Conservation (phyloP, 2,797 vertebrate genomes). For the Peromyscus aztecus region DNA sequence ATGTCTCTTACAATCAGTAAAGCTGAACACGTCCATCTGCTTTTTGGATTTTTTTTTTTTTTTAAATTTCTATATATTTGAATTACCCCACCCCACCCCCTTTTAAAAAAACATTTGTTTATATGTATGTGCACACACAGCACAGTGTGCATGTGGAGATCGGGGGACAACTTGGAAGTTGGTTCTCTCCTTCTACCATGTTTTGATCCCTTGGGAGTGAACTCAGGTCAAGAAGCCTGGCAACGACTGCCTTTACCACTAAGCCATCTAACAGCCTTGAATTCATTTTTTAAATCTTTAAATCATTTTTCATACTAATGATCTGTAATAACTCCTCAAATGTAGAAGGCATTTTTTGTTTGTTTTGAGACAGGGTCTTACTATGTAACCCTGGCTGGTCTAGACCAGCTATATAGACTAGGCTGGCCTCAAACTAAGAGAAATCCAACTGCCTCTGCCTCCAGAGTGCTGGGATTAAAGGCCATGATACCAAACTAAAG, state of each 20-base stretch:
- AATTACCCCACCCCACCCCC: background rate
- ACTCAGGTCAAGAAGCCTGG: background rate
- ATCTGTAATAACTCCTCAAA: background rate
- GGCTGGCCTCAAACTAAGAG: background rate
- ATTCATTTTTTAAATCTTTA: background rate
- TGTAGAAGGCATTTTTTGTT: background rate
- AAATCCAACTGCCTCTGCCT: background rate
- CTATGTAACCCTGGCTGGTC: background rate
- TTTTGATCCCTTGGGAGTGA: too few relatives aligned
- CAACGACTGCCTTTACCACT: background rate
- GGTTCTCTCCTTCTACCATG: background rate
- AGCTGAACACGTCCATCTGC: background rate
- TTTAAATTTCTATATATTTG: background rate
- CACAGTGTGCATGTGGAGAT: background rate
- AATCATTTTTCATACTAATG: background rate
- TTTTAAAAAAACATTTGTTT: background rate
- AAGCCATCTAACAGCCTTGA: background rate
- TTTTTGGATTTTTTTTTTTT: background rate
- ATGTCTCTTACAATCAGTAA: constrained; percentile 29
- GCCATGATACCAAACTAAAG: background rate
- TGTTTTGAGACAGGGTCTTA: background rate
- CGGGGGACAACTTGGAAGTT: too few relatives aligned
- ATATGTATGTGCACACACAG: background rate
- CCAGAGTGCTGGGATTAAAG: background rate
- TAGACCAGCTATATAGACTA: background rate